Base-by-base conservation (phyloP, 2,888 invertebrate genomes). In the Drosophila villosipedis region DNA sequence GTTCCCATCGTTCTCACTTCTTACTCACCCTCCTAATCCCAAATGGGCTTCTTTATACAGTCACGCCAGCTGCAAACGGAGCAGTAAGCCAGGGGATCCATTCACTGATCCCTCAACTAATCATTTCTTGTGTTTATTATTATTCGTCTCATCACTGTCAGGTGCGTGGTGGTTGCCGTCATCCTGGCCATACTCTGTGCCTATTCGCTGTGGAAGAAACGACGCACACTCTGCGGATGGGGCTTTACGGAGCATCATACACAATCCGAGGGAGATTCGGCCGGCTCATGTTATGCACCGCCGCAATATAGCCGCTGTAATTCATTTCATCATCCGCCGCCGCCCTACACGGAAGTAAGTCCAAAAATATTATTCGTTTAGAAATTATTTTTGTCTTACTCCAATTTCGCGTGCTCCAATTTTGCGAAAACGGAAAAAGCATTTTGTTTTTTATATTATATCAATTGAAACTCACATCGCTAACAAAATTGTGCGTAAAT, bases 301-400 rank as follows among this genome's bases (percentile, higher is more conserved):
- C 97, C 97, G 0, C 96, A 96, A 85, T 97, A 97, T 92, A 96
- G 96, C 92, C 95, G 97, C 91, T 97, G 97, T 91, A 96, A 96
- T 71, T 97, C 97, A 68, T 96, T 97, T 92, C 96, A 96, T 90
- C 96, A 96, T 91, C 95, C 96, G 3, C 97, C 97, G 35, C 97
- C 97, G 28, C 97, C 97, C 1, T 97, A 97, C 93, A 96, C 96
- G 73, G 97, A 97, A 95, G 97, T 97, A 93, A 87, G 71, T 73
- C 12, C n/a, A 30, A 30, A 49, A 28, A 16, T 19, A 28, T 25
- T 9, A 49, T 25, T 49, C 25, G 4, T 16, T 7, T 14, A 4
- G 16, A 25, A 25, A 22, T 14, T 6, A 14, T 6, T 22, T 14
- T 22, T 14, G 22, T 47, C 22, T 4, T 7, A 22, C 7, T 7